These are phyloP conservation scores for Echeneis naucrates DNA, from an alignment of 2,797 vertebrate species.

Conservation along the genomic window DNA sequence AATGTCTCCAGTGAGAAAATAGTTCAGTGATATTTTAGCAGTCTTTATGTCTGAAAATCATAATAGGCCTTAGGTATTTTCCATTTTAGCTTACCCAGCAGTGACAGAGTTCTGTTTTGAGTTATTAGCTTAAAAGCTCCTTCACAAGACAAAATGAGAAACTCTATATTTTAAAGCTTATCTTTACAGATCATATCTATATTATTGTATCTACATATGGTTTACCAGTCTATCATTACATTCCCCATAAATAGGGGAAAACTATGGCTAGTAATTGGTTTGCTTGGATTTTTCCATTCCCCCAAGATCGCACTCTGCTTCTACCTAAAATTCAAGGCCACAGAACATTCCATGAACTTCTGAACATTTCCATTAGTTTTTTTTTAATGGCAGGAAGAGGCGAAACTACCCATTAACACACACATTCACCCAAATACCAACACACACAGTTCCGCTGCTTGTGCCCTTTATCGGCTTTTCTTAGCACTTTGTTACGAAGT, in stretches of 20 bases:
- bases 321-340: constrained; percentile 54
- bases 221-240: constrained; percentile 68
- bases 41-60: constrained; percentile 37
- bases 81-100: constrained; percentile 32
- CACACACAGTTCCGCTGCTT: constrained; percentile 42
- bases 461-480: constrained; percentile 67
- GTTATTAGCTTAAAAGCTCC: constrained; percentile 26
- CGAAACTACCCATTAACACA: constrained; percentile 47
- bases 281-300: constrained; percentile 62
- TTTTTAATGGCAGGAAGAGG: constrained; percentile 62
- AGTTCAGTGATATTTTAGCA: constrained; percentile 36
- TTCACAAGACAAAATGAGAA: constrained; percentile 23
- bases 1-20: constrained; percentile 43
- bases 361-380: constrained; percentile 60
- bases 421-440: constrained; percentile 4
- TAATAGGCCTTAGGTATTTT: constrained; percentile 42
- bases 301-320: constrained; percentile 43
- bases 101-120: constrained; percentile 12
- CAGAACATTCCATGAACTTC: constrained; percentile 65
- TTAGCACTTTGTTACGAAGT: constrained; percentile 76
- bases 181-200: constrained; percentile 58
- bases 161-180: constrained; percentile 42
- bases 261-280: constrained; percentile 49
- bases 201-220: constrained; percentile 44
- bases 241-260: constrained; percentile 50